A percentile compares a stretch with the other conserved stretches of the same genome.
These are phyloP conservation scores for Petrocephalus sullivani DNA, from an alignment of 2,797 vertebrate species.

Conservation along the genomic window DNA sequence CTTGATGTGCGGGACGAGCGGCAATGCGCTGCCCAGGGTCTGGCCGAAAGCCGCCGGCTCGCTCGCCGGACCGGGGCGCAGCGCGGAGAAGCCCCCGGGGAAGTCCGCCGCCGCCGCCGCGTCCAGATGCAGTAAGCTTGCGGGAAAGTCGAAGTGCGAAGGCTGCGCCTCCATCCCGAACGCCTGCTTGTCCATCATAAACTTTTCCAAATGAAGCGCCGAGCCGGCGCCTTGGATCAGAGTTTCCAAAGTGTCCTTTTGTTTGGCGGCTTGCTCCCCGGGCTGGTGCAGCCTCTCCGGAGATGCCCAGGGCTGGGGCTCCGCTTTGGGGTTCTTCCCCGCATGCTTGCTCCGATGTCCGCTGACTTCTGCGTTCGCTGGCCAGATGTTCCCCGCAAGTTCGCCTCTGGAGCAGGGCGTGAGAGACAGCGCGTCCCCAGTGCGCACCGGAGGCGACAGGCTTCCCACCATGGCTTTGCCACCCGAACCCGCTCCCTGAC, in stretches of 20 bases:
- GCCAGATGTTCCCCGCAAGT: slow-evolving; percentile 28
- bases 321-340: slow-evolving; percentile 45
- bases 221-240: slow-evolving; percentile 34
- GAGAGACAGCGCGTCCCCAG: slow-evolving; percentile 35
- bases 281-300: slow-evolving; percentile 43
- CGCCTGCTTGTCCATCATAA: slow-evolving; percentile 62
- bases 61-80: slow-evolving; percentile 25
- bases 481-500: slow-evolving; percentile 18
- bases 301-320: background rate
- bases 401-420: slow-evolving; percentile 29
- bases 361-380: slow-evolving; percentile 31
- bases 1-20: slow-evolving; percentile 33
- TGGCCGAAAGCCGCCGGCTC: slow-evolving; percentile 30
- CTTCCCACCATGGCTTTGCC: slow-evolving; percentile 14
- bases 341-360: slow-evolving; percentile 44
- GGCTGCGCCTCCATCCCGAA: slow-evolving; percentile 47
- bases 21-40: slow-evolving; percentile 39
- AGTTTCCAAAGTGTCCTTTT: slow-evolving; percentile 25
- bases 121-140: slow-evolving; percentile 41
- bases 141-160: slow-evolving; percentile 39
- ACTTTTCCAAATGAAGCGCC: slow-evolving; percentile 39
- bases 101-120: slow-evolving; percentile 39
- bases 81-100: slow-evolving; percentile 25
- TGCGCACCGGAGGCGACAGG: slow-evolving; percentile 44
- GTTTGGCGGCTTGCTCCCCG: slow-evolving; percentile 15